phyloP scores from a whole-genome alignment of 2,797 vertebrate genomes.

The Sebastes steindachneri region DNA sequence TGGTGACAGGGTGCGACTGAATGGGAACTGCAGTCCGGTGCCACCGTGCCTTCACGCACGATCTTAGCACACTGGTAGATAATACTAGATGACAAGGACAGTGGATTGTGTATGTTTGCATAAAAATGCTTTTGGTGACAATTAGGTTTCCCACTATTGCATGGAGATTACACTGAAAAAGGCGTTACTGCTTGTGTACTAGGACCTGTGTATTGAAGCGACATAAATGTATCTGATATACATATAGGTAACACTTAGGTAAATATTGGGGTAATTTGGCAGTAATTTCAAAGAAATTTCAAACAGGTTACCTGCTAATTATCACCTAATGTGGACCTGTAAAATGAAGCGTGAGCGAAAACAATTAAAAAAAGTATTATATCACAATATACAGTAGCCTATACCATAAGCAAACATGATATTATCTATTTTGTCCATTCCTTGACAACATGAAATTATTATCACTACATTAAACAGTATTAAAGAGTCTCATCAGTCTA shows the following conservation, averaged over 20 bases:
- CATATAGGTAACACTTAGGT: too few species aligned
- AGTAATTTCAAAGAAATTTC: too few species aligned
- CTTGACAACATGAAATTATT: not conserved
- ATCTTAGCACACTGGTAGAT: not conserved
- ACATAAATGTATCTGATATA: not conserved
- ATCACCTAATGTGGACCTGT: too few species aligned
- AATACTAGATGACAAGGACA: conserved; percentile 15
- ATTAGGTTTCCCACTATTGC: not conserved
- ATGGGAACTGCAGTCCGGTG: not conserved
- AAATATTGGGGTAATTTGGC: too few species aligned
- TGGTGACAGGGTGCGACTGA: not conserved
- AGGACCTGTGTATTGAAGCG: not conserved
- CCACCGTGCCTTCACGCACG: not conserved
- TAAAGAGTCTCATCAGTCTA: not conserved
- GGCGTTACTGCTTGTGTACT: not conserved
- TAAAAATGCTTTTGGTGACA: not conserved
- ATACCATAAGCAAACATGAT: too few species aligned
- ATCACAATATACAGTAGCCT: too few species aligned
- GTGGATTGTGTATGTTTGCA: not conserved
- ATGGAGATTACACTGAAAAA: not conserved
- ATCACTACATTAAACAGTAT: not conserved
- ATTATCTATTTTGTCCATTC: not conserved
- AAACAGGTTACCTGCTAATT: too few species aligned
- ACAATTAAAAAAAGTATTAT: too few species aligned
- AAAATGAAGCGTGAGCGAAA: too few species aligned